Base-by-base conservation (phyloP, 2,888 invertebrate genomes). In the Monoplex corrugatus region DNA sequence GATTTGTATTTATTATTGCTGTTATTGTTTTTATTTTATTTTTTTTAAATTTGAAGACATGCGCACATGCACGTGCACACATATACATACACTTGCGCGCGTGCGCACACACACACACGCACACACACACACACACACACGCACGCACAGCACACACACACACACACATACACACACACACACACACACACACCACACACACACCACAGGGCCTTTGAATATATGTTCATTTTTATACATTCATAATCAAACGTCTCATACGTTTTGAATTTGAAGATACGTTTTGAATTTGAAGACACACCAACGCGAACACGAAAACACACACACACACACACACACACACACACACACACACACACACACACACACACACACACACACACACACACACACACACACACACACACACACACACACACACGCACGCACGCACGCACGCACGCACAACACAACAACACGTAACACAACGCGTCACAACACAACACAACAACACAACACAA, bases 391-490 rank as follows among this genome's bases (percentile, higher is more conserved):
- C 78, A 78, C 78, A 40, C 78, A 38, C 40, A 19, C 40, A 40
- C 78, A 40, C 78, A 40, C 40, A 78, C 78, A 78, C 40, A 78
- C 78, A 23, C 40, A 78, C 78, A 78, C 78, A 78, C 78, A 78
- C 78, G 40, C 40, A 78, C 78, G 40, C 78, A 78, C 78, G 8
- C 78, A 78, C 78, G 40, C 40, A 78, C 78, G 40, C 78, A 78
- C 78, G 40, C 78, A 78, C 78, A 78, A 78, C 78, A 78, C 78
- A 40, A 38, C 38, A 13, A 78, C 78, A 78, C 78, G 40, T 19
- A 78, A 78, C 78, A 78, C 78, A 40, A 50, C 50, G 19, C 50
- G 19, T 19, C 50, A 50, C 50, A 50, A 8, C 50, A 19, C 50
- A 50, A 40, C 43, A 40, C 78, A 78, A 19, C 23, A 38, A 82